Percentiles rank a stretch among this genome's conserved stretches.
Evolutionary conservation across 2,888 invertebrate genomes (phyloP).

Genomic region (Subacronicta megacephala): DNA sequence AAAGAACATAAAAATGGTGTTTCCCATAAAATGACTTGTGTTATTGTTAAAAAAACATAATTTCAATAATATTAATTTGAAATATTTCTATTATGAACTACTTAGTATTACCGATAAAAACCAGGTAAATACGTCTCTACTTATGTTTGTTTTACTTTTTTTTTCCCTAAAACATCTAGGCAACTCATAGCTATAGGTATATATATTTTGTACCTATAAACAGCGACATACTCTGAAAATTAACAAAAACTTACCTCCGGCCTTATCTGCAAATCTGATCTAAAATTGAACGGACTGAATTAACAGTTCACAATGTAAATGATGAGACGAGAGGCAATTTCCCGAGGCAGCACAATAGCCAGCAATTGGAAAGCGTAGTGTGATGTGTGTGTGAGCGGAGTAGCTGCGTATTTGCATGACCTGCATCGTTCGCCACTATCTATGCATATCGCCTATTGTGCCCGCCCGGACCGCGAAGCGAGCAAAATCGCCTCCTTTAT

Average conservation of each 20-base stretch:
- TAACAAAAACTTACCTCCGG: conserved; percentile 32
- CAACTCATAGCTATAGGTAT: too few species aligned
- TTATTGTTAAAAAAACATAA: too few species aligned
- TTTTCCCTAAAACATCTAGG: too few species aligned
- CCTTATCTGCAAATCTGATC: conserved; percentile 37
- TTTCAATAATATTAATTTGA: too few species aligned
- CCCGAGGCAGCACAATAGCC: conserved; percentile 60
- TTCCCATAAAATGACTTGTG: too few species aligned
- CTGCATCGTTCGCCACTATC: conserved; percentile 80
- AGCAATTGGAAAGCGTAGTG: conserved; percentile 75
- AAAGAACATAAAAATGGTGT: too few species aligned
- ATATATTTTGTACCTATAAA: background rate
- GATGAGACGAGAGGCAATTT: conserved; percentile 57
- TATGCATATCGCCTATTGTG: conserved; percentile 87
- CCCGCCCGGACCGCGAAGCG: conserved; percentile 81
- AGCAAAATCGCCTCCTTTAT: conserved; percentile 83
- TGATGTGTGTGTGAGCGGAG: conserved; percentile 70
- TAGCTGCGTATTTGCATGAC: conserved; percentile 74
- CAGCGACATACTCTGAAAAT: conserved; percentile 8
- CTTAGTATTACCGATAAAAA: too few species aligned
- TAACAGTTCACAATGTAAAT: conserved; percentile 53
- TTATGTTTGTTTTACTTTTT: too few species aligned
- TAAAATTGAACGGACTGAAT: conserved; percentile 44
- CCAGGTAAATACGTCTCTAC: too few species aligned
- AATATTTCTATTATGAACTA: too few species aligned